Base-by-base conservation (phyloP, 2,113 vertebrate species). In the Colistium nudipinnis region DNA sequence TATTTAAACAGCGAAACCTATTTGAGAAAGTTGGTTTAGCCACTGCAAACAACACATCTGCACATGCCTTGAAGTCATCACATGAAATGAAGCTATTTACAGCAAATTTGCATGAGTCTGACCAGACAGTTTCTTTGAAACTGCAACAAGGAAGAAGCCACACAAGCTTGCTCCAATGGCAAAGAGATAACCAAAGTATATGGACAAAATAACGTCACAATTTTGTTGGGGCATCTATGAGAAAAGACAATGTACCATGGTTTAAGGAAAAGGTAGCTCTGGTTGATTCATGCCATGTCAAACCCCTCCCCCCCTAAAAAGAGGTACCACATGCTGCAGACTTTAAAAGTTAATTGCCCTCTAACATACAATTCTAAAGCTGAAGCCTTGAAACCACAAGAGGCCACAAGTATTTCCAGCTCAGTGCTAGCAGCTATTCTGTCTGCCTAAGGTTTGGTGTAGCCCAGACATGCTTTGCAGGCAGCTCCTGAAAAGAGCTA, bases 291-390 rank as follows among this genome's bases (percentile, higher is more conserved):
- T 74, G 67, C 41, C 48, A 53, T 74, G 51, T 65, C 53, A 57
- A 87, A 35, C 52, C 72, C 76, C 71, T 62, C 61, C 78, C 75
- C 57, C 64, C 30, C 67, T 39, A 22, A 72, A 84, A 86, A 89
- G 85, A 88, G 81, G 76, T 79, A 84, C 85, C 89, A 90, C 87
- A 90, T 91, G 89, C 69, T 82, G 83, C 80, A 78, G 75, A 84
- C 80, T 92, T 85, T 87, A 87, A 91, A 91, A 87, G 88, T 91
- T 92, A 93, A 93, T 93, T 92, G 88, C 90, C 81, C 76, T 87
- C 85, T 88, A 90, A 88, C 88, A 87, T 91, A 89, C 88, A 89
- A 86, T 90, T 90, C 80, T 83, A 80, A 54, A 87, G 79, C 74
- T 83, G 52, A 78, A 78, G 80, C 76, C 84, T 78, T 76, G 67